These are phyloP conservation scores for Diorhabda sublineata DNA, from an alignment of 1,140 invertebrate genomes.

Conservation along the genomic window DNA sequence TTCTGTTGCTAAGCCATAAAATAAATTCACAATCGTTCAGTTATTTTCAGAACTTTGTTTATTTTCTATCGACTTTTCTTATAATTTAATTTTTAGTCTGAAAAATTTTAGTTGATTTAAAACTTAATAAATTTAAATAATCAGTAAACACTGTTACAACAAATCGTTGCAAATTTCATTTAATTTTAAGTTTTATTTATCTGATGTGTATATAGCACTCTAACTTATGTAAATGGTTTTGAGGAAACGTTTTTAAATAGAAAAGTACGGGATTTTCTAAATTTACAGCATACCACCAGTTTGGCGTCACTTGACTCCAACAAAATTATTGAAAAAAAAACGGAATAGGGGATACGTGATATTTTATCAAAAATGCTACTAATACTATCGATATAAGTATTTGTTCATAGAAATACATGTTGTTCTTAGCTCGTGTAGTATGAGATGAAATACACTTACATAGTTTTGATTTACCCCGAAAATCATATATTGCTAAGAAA, in stretches of 20 bases:
- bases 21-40: background rate
- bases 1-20: too few species aligned
- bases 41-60: background rate
- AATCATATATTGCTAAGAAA: too few species aligned
- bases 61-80: background rate
- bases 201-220: background rate
- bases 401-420: too few species aligned
- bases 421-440: too few species aligned
- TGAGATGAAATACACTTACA: too few species aligned
- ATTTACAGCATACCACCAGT: too few species aligned
- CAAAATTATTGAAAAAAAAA: too few species aligned
- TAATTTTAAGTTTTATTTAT: conserved; percentile 3
- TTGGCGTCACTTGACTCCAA: too few species aligned
- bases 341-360: too few species aligned
- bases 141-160: conserved; percentile 11
- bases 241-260: background rate
- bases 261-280: background rate
- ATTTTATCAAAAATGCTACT: too few species aligned
- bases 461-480: too few species aligned
- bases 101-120: conserved; percentile 9
- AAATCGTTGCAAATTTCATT: conserved; percentile 3
- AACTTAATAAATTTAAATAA: conserved; percentile 13
- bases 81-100: conserved; percentile 1
- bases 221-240: conserved; percentile 1
- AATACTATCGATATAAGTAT: too few species aligned